Conservation (phyloP, 2,113 vertebrate species). For the Dipodomys stephensi region DNA sequence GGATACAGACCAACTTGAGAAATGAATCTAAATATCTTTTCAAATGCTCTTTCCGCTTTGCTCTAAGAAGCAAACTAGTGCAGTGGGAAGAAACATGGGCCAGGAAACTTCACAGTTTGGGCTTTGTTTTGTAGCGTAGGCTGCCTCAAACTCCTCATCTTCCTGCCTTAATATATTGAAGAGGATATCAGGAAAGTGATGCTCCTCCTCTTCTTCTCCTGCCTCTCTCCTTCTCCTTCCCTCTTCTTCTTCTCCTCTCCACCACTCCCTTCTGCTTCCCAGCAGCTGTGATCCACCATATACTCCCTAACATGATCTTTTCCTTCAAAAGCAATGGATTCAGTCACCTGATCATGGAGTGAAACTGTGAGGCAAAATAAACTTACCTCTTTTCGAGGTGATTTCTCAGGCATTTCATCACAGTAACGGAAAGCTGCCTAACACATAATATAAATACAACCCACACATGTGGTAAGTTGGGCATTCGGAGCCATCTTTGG, state of each 20-base stretch:
- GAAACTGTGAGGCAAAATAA: background rate
- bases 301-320: background rate
- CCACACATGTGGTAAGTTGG: background rate
- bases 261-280: background rate
- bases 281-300: background rate
- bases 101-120: slow-evolving; percentile 19
- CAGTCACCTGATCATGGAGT: background rate
- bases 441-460: background rate
- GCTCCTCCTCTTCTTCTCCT: background rate
- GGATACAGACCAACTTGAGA: slow-evolving; percentile 61
- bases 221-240: background rate
- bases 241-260: background rate
- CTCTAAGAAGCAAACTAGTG: background rate
- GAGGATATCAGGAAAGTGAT: too few relatives aligned
- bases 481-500: background rate
- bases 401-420: background rate
- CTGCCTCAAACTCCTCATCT: too few relatives aligned
- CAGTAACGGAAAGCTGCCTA: background rate
- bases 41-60: slow-evolving; percentile 14
- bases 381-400: background rate
- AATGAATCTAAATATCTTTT: slow-evolving; percentile 53
- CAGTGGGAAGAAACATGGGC: slow-evolving; percentile 15
- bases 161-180: too few relatives aligned
- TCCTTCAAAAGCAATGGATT: background rate
- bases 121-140: too few relatives aligned